Base-by-base conservation (phyloP, 1,140 invertebrate genomes). In the Halictus rubicundus region DNA sequence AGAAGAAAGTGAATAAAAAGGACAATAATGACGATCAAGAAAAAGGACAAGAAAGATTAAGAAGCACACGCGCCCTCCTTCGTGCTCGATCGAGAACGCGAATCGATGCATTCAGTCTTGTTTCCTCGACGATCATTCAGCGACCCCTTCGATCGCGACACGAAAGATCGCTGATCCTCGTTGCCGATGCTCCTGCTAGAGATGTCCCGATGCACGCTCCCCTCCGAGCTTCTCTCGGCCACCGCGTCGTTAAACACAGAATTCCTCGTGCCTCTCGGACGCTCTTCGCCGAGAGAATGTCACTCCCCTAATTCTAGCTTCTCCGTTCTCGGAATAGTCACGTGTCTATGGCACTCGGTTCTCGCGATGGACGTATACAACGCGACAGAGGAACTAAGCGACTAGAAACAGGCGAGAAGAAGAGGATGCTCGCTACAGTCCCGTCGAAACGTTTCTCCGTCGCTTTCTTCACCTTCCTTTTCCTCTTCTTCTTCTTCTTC, bases 41-140 rank as follows among this genome's bases (percentile, higher is more conserved):
- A 52, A 52, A 21, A 21, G 16, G 6, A 52, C 49, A 52, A 52
- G 32, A 46, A 63, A 54, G 46, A 68, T 32, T 37, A 37, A 64
- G 25, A 74, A 52, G n/a, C 46, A 39, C 63, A 72, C 63, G 21
- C 23, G 25, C n/a, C 76, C 27, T 64, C 37, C 37, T 61, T 68
- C 52, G 63, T 54, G 39, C 21, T 7, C 68, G 70, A 60, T 23
- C 27, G 63, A 61, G 42, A 54, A 68, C 42, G 37, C 21, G 54
- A 57, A 57, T 57, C 54, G 39, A 25, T 23, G 63, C 37, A 12
- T 66, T 46, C 64, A 23, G n/a, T 66, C 39, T 46, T 25, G n/a
- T 25, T 39, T 25, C 21, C 60, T 37, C 60, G 27, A 37, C 16
- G 16, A 37, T n/a, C 10, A 12, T 52, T 6, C 49, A 52, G 16